These are phyloP conservation scores for Zaprionus bogoriensis DNA, from an alignment of 2,888 invertebrate species.

Conservation along the genomic window DNA sequence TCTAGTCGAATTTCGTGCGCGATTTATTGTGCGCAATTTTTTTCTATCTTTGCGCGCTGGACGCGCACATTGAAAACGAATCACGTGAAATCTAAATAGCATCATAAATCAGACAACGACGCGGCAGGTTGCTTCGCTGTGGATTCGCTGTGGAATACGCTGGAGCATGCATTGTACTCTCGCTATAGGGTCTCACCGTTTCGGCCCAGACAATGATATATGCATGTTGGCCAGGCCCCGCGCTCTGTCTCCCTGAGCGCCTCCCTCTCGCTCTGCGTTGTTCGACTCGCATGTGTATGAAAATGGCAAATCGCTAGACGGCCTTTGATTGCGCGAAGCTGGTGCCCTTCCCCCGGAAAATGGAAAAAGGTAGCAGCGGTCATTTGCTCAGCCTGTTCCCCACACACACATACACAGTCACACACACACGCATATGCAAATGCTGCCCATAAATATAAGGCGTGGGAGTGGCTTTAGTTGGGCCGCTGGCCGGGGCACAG, in stretches of 20 bases:
- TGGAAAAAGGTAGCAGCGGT: slow-evolving; percentile 46
- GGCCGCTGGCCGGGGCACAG: not conserved
- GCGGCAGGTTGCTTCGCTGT: slow-evolving; percentile 69
- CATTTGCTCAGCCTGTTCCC: slow-evolving; percentile 68
- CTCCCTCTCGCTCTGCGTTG: slow-evolving; percentile 32
- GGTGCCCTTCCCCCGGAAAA: not conserved
- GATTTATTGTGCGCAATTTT: slow-evolving; percentile 72
- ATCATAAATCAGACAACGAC: slow-evolving; percentile 79
- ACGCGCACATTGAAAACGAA: slow-evolving; percentile 77
- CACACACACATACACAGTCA: slow-evolving; percentile 58
- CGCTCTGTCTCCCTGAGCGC: not conserved
- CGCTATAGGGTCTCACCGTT: slow-evolving; percentile 39
- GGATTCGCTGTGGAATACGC: slow-evolving; percentile 32
- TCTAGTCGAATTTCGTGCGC: slow-evolving; percentile 43
- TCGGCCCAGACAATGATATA: slow-evolving; percentile 74
- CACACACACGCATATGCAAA: not conserved
- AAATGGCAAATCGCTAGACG: slow-evolving; percentile 76
- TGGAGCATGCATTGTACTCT: slow-evolving; percentile 32
- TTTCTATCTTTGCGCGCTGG: slow-evolving; percentile 66
- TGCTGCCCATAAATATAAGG: slow-evolving; percentile 9
- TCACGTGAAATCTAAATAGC: slow-evolving; percentile 79
- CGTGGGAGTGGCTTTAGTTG: slow-evolving; percentile 34
- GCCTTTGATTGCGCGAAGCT: slow-evolving; percentile 69
- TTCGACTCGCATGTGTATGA: slow-evolving; percentile 70
- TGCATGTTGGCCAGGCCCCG: slow-evolving; percentile 28